Evolutionary conservation across 2,113 vertebrate genomes (phyloP).

Genomic region (Rhegmatorhina hoffmannsi): DNA sequence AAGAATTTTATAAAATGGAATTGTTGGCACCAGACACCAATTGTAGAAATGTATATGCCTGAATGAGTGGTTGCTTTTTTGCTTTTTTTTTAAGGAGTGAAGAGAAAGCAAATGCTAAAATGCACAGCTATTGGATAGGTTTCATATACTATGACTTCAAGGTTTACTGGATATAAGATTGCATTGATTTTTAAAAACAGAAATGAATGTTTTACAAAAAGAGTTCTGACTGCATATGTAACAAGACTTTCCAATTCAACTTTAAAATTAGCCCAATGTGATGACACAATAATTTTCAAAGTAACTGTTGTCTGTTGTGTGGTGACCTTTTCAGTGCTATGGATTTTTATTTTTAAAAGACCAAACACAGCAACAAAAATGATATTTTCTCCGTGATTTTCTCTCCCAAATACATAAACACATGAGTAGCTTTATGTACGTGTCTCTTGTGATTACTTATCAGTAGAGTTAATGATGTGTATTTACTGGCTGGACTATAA

Average conservation of each 20-base stretch:
- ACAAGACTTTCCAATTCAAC: neutral
- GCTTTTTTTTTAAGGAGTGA: neutral
- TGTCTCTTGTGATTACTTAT: neutral
- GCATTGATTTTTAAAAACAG: constrained; percentile 10
- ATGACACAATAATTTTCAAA: neutral
- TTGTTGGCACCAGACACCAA: neutral
- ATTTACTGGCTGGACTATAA: constrained; percentile 1
- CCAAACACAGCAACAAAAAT: neutral
- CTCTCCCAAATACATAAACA: neutral
- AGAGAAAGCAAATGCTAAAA: neutral
- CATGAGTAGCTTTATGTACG: neutral
- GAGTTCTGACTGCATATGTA: neutral
- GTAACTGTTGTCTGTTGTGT: neutral
- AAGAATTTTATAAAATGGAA: neutral
- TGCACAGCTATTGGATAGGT: neutral
- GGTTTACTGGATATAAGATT: neutral
- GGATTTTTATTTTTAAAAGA: neutral
- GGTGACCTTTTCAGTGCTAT: neutral
- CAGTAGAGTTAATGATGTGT: neutral
- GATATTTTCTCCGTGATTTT: neutral
- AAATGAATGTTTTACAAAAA: neutral
- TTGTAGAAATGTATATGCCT: neutral
- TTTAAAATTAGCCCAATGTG: neutral
- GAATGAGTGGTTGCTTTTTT: neutral
- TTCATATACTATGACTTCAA: neutral